These are phyloP conservation scores for Danio jaintianensis DNA, from an alignment of 2,797 vertebrate genomes.

Conservation along the genomic window DNA sequence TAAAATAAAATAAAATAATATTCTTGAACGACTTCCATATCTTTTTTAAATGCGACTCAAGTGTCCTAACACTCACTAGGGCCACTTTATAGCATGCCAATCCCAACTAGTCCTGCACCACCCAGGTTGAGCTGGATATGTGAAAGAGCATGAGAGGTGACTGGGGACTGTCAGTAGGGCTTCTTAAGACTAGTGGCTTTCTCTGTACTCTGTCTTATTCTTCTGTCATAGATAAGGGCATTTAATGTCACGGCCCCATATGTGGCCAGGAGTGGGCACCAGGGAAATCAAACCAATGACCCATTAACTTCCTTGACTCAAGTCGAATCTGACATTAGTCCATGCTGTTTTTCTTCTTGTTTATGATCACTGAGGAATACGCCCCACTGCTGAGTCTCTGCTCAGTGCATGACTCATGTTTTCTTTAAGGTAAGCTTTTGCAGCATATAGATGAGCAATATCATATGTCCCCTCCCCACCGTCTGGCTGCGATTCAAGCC, in stretches of 20 bases:
- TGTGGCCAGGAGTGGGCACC: conserved; percentile 75
- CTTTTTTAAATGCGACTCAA: neutral
- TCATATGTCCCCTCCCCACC: conserved; percentile 40
- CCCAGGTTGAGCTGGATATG: conserved; percentile 58
- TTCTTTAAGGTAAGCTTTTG: conserved; percentile 42
- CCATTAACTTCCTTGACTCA: conserved; percentile 68
- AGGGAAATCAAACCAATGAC: conserved; percentile 76
- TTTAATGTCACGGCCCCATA: conserved; percentile 79
- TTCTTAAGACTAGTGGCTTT: conserved; percentile 80
- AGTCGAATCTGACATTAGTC: conserved; percentile 62
- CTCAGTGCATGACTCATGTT: conserved; percentile 34
- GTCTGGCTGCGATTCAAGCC: conserved; percentile 15
- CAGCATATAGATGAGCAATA: conserved; percentile 43
- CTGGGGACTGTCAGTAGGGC: conserved; percentile 69
- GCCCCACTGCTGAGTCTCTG: conserved; percentile 15
- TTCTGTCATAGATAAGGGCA: conserved; percentile 75
- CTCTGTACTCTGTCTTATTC: conserved; percentile 73
- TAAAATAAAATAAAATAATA: neutral
- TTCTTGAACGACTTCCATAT: neutral
- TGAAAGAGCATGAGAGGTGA: conserved; percentile 61
- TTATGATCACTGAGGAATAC: conserved; percentile 14
- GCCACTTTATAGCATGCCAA: conserved; percentile 21
- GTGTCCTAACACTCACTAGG: neutral
- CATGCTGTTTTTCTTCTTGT: conserved; percentile 47
- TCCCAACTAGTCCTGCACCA: conserved; percentile 59